Conservation (phyloP, 2,888 invertebrate genomes). For the Microctonus hyperodae region DNA sequence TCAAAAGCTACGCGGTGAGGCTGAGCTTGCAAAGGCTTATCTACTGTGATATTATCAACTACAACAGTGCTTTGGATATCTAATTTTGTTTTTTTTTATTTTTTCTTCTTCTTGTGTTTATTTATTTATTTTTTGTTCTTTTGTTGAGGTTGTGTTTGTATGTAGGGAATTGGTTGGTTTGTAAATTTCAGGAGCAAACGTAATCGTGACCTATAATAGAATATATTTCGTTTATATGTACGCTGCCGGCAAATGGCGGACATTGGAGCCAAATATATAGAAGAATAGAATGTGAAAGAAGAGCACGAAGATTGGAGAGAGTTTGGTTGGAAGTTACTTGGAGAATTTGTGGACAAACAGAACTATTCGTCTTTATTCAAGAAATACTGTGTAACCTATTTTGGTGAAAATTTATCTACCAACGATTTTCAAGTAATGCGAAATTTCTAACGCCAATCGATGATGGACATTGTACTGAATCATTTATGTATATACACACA, state of each 20-base stretch:
- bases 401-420: slow-evolving; percentile 1
- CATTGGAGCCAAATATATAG: neutral
- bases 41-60: slow-evolving; percentile 10
- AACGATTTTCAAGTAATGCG: slow-evolving; percentile 1
- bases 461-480: neutral
- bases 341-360: slow-evolving; percentile 48
- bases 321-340: slow-evolving; percentile 26
- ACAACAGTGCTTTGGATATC: neutral
- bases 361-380: slow-evolving; percentile 55
- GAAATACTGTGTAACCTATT: slow-evolving; percentile 8
- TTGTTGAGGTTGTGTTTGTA: neutral
- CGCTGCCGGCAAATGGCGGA: neutral
- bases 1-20: neutral
- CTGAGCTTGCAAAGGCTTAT: neutral
- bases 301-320: neutral
- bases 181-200: slow-evolving; percentile 33
- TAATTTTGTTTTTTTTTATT: neutral
- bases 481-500: neutral
- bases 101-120: neutral
- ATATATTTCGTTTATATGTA: neutral
- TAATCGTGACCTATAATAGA: slow-evolving; percentile 44
- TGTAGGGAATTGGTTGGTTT: slow-evolving; percentile 24
- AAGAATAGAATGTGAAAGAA: slow-evolving; percentile 6
- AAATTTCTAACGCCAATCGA: neutral
- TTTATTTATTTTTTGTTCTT: neutral